Evolutionary conservation across 1,140 invertebrate species (phyloP).

Genomic region (Sycophila sp.): DNA sequence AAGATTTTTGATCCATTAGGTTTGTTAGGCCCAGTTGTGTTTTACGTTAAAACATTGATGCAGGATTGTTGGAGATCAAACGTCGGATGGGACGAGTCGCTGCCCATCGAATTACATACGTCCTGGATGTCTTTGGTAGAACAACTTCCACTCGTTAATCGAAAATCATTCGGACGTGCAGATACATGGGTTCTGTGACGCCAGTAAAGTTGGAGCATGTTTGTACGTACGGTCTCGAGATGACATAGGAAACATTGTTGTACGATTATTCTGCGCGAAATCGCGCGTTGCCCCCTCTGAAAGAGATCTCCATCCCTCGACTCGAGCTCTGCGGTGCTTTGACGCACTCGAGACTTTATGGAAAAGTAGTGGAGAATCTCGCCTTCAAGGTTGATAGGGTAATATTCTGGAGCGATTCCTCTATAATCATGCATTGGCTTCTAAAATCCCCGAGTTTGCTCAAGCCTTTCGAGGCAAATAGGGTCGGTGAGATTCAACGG

Average conservation of each 20-base stretch:
- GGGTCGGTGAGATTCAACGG: constrained; percentile 44
- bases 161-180: too few species aligned
- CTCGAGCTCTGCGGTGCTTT: constrained; percentile 58
- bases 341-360: constrained; percentile 43
- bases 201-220: constrained; percentile 7
- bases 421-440: constrained; percentile 17
- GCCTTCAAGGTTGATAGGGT: neutral
- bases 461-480: constrained; percentile 40
- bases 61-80: constrained; percentile 37
- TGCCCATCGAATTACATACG: constrained; percentile 12
- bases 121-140: neutral
- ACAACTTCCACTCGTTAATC: neutral
- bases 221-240: constrained; percentile 3
- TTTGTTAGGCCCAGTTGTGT: constrained; percentile 15
- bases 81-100: constrained; percentile 35
- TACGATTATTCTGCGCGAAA: neutral
- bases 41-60: constrained; percentile 35
- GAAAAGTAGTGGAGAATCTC: neutral
- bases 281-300: constrained; percentile 17
- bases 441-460: constrained; percentile 25
- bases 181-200: constrained; percentile 23
- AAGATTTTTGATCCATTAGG: constrained; percentile 34
- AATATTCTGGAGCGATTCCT: constrained; percentile 22
- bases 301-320: constrained; percentile 30
- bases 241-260: neutral